Conservation (phyloP, 2,797 vertebrate genomes). For the Gallinago stenura region DNA sequence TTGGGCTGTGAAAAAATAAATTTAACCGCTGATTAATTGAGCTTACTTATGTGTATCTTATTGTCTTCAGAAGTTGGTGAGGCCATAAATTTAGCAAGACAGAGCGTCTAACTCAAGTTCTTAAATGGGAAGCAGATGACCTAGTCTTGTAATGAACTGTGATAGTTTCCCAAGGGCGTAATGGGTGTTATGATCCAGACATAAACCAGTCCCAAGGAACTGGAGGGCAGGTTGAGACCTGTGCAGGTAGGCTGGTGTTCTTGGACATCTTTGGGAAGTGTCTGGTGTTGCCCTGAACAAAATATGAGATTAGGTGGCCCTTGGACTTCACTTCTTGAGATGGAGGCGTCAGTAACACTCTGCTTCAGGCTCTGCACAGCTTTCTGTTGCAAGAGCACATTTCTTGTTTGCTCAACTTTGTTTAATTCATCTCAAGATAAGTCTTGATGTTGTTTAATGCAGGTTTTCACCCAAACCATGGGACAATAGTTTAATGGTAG, state of each 20-base stretch:
- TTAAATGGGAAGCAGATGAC: background rate
- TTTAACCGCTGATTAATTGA: background rate
- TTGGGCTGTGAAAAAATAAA: background rate
- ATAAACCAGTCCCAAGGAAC: background rate
- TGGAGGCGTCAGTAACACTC: fast-evolving
- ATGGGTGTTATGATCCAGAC: background rate
- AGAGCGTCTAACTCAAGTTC: background rate
- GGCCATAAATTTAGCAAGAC: background rate
- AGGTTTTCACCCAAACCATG: background rate
- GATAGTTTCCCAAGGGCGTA: background rate
- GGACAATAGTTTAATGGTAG: background rate
- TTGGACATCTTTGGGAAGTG: background rate
- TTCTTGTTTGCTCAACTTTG: background rate
- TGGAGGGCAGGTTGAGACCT: background rate
- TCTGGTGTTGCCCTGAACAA: background rate
- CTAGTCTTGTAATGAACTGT: background rate
- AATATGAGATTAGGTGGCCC: background rate
- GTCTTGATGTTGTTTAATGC: background rate
- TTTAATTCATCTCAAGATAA: constrained; percentile 25
- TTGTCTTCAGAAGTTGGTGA: background rate
- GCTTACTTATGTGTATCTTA: background rate
- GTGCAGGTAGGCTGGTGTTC: background rate
- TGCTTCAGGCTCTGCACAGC: background rate
- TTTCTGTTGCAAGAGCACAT: background rate
- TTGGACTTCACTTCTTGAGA: background rate